A percentile compares a stretch with the other conserved stretches of the same genome.
Evolutionary conservation across 35 echinoderm and acorn worm genomes (phyloP).

Genomic region (Nesometra sesokonis): DNA sequence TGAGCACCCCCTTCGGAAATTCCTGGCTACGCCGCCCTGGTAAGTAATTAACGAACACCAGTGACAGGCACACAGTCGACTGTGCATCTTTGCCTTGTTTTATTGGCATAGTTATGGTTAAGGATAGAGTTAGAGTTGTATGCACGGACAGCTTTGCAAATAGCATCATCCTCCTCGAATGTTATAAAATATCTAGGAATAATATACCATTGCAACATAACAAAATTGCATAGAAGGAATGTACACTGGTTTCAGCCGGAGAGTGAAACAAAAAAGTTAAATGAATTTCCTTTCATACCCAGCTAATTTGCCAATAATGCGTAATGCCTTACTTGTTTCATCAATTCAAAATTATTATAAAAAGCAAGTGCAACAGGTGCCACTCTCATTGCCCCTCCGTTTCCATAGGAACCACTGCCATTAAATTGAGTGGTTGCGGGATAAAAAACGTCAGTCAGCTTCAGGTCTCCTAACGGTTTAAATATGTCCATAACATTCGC

Average conservation of each 20-base stretch:
- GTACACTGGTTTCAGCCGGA: no score
- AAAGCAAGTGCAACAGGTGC: constrained; percentile 58
- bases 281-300: background rate
- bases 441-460: constrained; percentile 46
- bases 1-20: no score
- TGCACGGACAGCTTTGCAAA: no score
- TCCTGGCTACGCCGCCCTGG: no score
- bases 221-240: background rate
- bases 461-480: constrained; percentile 11
- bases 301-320: background rate
- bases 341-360: constrained; percentile 33
- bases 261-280: no score
- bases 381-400: constrained; percentile 93
- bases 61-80: no score
- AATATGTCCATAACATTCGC: constrained; percentile 54
- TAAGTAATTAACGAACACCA: no score
- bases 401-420: constrained; percentile 87
- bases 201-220: background rate
- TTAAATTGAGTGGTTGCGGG: constrained; percentile 73
- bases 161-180: no score
- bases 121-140: no score
- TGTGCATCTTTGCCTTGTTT: no score
- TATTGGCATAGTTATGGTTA: no score
- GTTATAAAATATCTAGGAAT: no score
- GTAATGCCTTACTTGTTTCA: constrained; percentile 50